A percentile compares a stretch with the other conserved stretches of the same genome.
These are phyloP conservation scores for Allacma fusca DNA, from an alignment of 2,888 invertebrate genomes.

Conservation along the genomic window DNA sequence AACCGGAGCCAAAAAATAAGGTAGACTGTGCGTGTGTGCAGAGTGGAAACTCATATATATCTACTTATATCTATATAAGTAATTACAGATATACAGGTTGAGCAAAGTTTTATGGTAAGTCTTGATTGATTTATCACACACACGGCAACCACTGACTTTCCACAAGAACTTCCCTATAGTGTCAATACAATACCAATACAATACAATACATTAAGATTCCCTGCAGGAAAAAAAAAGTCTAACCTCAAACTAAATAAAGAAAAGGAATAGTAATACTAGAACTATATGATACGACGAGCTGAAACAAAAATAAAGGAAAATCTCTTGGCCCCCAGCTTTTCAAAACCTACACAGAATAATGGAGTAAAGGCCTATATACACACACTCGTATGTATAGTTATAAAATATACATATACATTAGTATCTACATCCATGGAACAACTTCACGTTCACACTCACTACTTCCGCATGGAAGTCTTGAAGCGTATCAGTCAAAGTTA, in stretches of 20 bases:
- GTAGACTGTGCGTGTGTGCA: too few species aligned
- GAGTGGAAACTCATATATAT: neutral
- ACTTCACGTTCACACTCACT: slow-evolving; percentile 31
- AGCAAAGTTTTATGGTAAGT: neutral
- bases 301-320: too few species aligned
- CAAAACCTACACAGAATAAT: too few species aligned
- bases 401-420: neutral
- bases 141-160: slow-evolving; percentile 4
- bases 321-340: too few species aligned
- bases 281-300: too few species aligned
- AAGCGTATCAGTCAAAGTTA: slow-evolving; percentile 13
- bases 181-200: neutral
- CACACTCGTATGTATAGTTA: neutral
- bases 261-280: too few species aligned
- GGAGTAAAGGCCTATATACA: too few species aligned
- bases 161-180: neutral
- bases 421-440: too few species aligned
- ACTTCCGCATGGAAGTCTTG: slow-evolving; percentile 40
- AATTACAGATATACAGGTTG: neutral
- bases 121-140: slow-evolving; percentile 11
- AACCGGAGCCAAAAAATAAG: neutral
- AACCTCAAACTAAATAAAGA: too few species aligned
- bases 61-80: too few species aligned
- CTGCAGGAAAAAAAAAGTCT: too few species aligned
- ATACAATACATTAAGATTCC: too few species aligned